Base-by-base conservation (phyloP, 1,140 invertebrate species). In the Euborellia annulipes region DNA sequence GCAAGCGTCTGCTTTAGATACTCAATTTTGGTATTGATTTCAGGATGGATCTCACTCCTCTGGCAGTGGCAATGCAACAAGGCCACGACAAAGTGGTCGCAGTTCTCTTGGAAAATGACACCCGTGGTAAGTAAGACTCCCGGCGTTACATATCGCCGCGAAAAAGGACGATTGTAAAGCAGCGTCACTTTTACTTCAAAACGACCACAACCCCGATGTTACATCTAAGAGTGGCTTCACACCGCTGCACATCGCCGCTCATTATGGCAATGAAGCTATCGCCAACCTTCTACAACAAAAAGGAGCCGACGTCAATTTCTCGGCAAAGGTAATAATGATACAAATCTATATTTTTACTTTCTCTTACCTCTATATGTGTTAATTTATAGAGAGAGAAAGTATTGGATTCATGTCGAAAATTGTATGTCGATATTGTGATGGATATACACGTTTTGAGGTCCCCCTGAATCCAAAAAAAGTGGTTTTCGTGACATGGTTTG, bases 141-240 rank as follows among this genome's bases (percentile, higher is more conserved):
- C 85, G 1, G 85, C 85, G 8, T 70, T 98, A 37, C 94, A 98
- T 66, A 98, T 98, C 57, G 95, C 95, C n/a, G 95, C 95, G 19
- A 98, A 98, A 66, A 99, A 98, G 65, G 94, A 98, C 62, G 95
- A 99, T 60, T 87, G 88, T 47, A 95, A 93, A 66, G 90, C 92
- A 21, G 92, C 92, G 7, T 79, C 79, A 41, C 68, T 96, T 38
- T 72, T 94, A 34, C 70, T 98, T 38, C 87, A 85, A 71, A 94
- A 91, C 64, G 88, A 95, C 62, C 85, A 89, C 62, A 94, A 91
- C 66, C 88, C 90, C 1, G 91, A 97, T 63, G 82, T 91, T 37
- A 90, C 88, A 41, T 94, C 90, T 9, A 95, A 97, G 69, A 95
- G 89, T 58, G 93, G 94, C 1, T 98, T 98, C 61, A 98, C 94